phyloP scores from a whole-genome alignment of 2,888 invertebrate genomes.

The Agrotis segetum region DNA sequence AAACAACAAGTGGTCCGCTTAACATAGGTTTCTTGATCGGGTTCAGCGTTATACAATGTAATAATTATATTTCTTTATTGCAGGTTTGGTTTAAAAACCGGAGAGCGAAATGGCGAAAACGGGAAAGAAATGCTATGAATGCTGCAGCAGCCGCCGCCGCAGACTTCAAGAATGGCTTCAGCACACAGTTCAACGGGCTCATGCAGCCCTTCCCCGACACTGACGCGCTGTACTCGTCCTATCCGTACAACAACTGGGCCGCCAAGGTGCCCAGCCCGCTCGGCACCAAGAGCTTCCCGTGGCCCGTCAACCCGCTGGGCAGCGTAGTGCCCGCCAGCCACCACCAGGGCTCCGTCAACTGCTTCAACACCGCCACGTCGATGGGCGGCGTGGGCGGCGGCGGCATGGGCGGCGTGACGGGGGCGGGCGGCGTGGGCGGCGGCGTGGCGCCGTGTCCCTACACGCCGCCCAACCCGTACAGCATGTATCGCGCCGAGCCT shows the following conservation, averaged over 20 bases:
- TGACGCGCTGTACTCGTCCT: conserved; percentile 96
- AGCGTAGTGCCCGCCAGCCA: conserved; percentile 95
- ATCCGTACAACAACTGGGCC: conserved; percentile 99
- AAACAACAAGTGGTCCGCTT: not conserved
- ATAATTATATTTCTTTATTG: conserved; percentile 24
- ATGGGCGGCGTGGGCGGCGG: conserved; percentile 94
- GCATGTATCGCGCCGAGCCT: conserved; percentile 95
- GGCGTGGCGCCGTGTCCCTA: conserved; percentile 95
- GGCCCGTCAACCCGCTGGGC: conserved; percentile 96
- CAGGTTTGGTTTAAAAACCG: conserved; percentile 99
- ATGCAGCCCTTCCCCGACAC: conserved; percentile 98
- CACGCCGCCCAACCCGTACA: conserved; percentile 97
- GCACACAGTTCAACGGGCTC: conserved; percentile 96
- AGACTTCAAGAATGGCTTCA: conserved; percentile 97
- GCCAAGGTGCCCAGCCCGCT: conserved; percentile 98
- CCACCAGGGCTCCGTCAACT: conserved; percentile 94
- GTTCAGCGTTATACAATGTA: not conserved
- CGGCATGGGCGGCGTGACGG: conserved; percentile 93
- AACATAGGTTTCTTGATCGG: not conserved
- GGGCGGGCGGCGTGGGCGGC: conserved; percentile 89
- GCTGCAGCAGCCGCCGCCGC: conserved; percentile 97
- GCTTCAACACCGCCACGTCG: conserved; percentile 95
- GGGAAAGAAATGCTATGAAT: conserved; percentile 98
- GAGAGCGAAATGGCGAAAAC: conserved; percentile 99
- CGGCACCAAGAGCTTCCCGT: conserved; percentile 97